A percentile compares a stretch with the other conserved stretches of the same genome.
phyloP scores from a whole-genome alignment of 1,140 invertebrate genomes.

The Scaptomyza graminum region DNA sequence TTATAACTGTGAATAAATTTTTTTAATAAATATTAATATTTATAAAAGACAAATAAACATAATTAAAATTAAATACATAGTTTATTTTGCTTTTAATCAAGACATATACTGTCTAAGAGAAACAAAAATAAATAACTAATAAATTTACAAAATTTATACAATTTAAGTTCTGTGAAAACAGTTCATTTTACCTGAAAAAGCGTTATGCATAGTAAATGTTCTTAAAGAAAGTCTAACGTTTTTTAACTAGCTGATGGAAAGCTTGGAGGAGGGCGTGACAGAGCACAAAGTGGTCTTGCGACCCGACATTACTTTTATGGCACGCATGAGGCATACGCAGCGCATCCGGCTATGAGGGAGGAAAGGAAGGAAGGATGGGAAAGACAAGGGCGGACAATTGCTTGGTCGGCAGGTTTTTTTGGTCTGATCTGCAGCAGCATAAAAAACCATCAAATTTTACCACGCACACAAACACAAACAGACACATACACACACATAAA shows the following conservation, averaged over 20 bases:
- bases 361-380: neutral
- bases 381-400: slow-evolving; percentile 5
- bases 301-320: slow-evolving; percentile 61
- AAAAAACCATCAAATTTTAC: slow-evolving; percentile 73
- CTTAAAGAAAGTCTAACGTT: neutral
- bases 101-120: too few species aligned
- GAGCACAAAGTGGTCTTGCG: slow-evolving; percentile 1
- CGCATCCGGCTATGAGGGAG: neutral
- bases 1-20: too few species aligned
- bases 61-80: too few species aligned
- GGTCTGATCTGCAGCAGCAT: slow-evolving; percentile 63
- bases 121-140: too few species aligned
- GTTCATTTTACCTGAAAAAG: neutral
- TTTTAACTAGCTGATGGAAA: neutral
- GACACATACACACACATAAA: slow-evolving; percentile 12
- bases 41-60: too few species aligned
- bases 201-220: slow-evolving; percentile 2
- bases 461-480: slow-evolving; percentile 28
- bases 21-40: too few species aligned
- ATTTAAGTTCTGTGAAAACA: too few species aligned
- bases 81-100: too few species aligned
- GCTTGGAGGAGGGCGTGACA: neutral
- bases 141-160: too few species aligned
- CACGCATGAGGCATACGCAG: slow-evolving; percentile 45
- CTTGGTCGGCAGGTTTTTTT: slow-evolving; percentile 46